Conservation (phyloP, 2,113 vertebrate genomes). For the Hassar affinis region DNA sequence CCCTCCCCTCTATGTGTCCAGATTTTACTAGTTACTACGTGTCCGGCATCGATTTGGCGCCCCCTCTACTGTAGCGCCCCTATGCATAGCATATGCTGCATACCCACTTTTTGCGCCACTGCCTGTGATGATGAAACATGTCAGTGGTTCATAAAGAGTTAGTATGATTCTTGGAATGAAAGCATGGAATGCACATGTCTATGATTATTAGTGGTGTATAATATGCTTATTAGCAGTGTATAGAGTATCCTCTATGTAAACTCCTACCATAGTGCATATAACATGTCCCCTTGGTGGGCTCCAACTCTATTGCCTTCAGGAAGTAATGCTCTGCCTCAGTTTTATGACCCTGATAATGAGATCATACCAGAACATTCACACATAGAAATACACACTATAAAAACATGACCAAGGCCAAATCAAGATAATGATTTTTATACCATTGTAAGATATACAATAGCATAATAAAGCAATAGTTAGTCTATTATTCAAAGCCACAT, state of each 20-base stretch:
- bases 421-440: background rate
- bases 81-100: too few relatives aligned
- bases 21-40: too few relatives aligned
- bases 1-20: too few relatives aligned
- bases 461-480: background rate
- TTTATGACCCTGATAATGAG: conserved; percentile 82
- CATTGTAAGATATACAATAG: background rate
- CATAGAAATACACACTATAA: background rate
- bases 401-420: background rate
- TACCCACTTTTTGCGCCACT: too few relatives aligned
- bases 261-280: conserved; percentile 98
- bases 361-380: conserved; percentile 10
- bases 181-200: background rate
- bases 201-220: background rate
- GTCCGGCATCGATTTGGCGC: too few relatives aligned
- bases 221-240: background rate
- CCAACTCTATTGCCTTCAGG: conserved; percentile 88
- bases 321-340: conserved; percentile 90
- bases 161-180: background rate
- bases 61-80: too few relatives aligned
- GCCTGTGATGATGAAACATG: background rate
- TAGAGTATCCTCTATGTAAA: background rate
- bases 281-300: conserved; percentile 93
- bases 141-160: background rate
- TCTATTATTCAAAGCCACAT: background rate